Percentiles rank a stretch among this genome's conserved stretches.
Conservation (phyloP, 2,113 vertebrate species). For the Scatophagus argus region DNA sequence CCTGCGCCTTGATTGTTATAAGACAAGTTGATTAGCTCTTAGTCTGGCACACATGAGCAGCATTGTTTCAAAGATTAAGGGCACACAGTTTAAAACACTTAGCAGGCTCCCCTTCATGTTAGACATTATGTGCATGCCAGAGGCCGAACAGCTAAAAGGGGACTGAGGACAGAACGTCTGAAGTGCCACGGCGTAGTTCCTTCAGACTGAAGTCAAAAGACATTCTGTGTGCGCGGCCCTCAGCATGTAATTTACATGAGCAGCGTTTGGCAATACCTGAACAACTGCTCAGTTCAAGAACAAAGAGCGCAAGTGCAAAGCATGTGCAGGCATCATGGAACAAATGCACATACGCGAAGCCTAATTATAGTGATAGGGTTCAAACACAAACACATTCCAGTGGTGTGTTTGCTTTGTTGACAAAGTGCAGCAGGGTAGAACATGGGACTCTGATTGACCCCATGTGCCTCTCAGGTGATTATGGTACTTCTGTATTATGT, state of each 20-base stretch:
- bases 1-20: slow-evolving; percentile 7
- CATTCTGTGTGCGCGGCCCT: not conserved
- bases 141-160: not conserved
- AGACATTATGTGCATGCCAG: slow-evolving; percentile 14
- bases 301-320: slow-evolving; percentile 52
- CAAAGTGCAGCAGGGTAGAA: slow-evolving; percentile 42
- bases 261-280: slow-evolving; percentile 15
- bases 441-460: slow-evolving; percentile 5
- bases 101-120: slow-evolving; percentile 3
- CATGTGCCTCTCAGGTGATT: slow-evolving; percentile 26
- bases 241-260: slow-evolving; percentile 14
- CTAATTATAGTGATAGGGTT: slow-evolving; percentile 66
- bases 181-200: not conserved
- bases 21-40: slow-evolving; percentile 50
- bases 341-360: slow-evolving; percentile 27
- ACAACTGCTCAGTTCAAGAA: slow-evolving; percentile 33
- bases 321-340: slow-evolving; percentile 38
- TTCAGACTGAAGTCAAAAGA: not conserved
- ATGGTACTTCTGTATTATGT: slow-evolving; percentile 12
- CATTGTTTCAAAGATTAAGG: slow-evolving; percentile 63
- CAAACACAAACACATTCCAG: slow-evolving; percentile 57
- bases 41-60: slow-evolving; percentile 58
- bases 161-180: not conserved
- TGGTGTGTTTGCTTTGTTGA: slow-evolving; percentile 32
- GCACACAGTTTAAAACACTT: slow-evolving; percentile 31